Base-by-base conservation (phyloP, 2,113 vertebrate genomes). In the Cercocebus atys region DNA sequence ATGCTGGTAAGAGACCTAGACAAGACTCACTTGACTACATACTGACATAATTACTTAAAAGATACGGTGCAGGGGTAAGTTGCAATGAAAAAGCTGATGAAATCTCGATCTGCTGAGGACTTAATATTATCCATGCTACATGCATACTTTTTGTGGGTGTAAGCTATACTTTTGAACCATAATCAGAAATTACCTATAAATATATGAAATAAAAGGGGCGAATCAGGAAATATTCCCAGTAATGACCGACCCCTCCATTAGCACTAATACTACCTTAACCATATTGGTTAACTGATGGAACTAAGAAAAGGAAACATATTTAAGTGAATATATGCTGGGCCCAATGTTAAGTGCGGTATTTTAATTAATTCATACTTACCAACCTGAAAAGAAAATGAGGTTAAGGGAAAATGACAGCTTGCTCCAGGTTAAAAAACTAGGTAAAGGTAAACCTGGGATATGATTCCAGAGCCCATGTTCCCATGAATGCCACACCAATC, bases 1-100 rank as follows among this genome's bases (percentile, higher is more conserved):
- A 43, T 45, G 38, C n/a, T 50, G 14, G 18, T 93, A 80, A 86
- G 14, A 90, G 8, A 83, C n/a, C 17, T 79, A 75, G 25, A 30
- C 23, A 94, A 95, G 80, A 50, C 16, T 75, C 40, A 70, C 30
- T 50, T 78, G 16, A 86, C 43, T 22, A 90, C 17, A 76, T 70
- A 73, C 30, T 83, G 61, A 94, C 96, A 88, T 75, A 92, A 87
- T 43, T 90, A 55, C 66, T 93, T 93, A 94, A 38, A 91, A 70
- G n/a, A 59, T 68, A 88, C 6, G 52, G 66, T 22, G 66, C 66
- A 96, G 35, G 32, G 50, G 93, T 43, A 95, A 81, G 80, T 50
- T 13, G 50, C 17, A 96, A 78, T 32, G 32, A 90, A 95, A 89
- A 92, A 52, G 22, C 40, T 84, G 25, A 64, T 32, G 27, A 97